Evolutionary conservation across 2,113 vertebrate species (phyloP), one percentile per base, ranked within the genome.

Genomic region (Benitochromis conjunctus): DNA sequence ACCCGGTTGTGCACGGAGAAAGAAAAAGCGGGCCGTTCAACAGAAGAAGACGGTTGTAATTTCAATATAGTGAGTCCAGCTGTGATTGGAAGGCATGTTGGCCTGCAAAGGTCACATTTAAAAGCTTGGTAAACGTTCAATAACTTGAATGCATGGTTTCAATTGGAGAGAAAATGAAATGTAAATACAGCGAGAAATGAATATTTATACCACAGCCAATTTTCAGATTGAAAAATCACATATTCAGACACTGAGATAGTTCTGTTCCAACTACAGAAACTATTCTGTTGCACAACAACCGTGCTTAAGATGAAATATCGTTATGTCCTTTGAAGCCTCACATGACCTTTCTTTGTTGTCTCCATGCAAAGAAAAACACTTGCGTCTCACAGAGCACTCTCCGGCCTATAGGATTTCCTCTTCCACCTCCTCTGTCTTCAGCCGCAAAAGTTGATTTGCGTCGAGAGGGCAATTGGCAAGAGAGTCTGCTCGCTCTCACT

Each of bases 41-140:
- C 66, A 86, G 60, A 81, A 76, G 79, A 85, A 31, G 80, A 13
- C 16, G 16, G 56, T 62, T 86, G 57, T 86, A 81, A 89, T 92
- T 93, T 91, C 86, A 93, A 90, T 91, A 88, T 83, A 86, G 58
- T 38, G 83, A 64, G 51, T 71, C 78, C 7, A 56, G 6, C 26
- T 53, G 16, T 82, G 83, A 78, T 57, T 81, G 58, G 46, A 26
- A 82, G 77, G 12, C 3, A 7, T 48, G 78, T 76, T 88, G 79
- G 81, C 76, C 86, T 64, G 81, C 41, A 93, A 93, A 93, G 92
- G 91, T 95, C 90, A 91, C 1, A 12, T 76, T 83, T 90, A 88
- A 93, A 94, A 94, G 85, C 46, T 31, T 80, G 21, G 29, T 94
- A 88, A 95, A 95, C 87, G 90, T 93, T 95, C 87, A 84, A 92